Conservation (phyloP, 2,113 vertebrate species). For the Penelope pileata region DNA sequence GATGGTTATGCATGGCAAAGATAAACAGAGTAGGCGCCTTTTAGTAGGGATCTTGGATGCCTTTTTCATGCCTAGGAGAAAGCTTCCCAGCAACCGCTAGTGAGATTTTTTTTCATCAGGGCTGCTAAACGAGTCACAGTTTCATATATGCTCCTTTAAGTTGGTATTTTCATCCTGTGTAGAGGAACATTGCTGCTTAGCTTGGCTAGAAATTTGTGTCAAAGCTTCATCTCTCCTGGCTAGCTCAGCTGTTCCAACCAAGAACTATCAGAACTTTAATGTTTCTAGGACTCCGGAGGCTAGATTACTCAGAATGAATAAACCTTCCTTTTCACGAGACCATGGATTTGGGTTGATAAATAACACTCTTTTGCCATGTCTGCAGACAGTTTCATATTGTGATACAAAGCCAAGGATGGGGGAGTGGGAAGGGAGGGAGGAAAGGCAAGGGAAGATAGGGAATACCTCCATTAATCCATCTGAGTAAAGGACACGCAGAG, state of each 20-base stretch:
- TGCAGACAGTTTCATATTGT: neutral
- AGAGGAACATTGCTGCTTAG: neutral
- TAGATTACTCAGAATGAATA: neutral
- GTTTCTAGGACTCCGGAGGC: neutral
- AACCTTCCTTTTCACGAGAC: neutral
- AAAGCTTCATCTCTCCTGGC: conserved; percentile 26
- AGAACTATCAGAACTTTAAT: conserved; percentile 23
- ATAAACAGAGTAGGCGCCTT: neutral
- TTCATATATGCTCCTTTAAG: neutral
- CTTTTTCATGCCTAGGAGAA: neutral
- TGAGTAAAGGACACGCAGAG: neutral
- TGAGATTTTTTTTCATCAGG: neutral
- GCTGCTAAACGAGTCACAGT: neutral
- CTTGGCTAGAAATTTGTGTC: conserved; percentile 19
- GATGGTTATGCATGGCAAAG: neutral
- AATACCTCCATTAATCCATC: neutral
- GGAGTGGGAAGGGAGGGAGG: neutral
- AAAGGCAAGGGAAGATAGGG: neutral
- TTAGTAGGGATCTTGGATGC: neutral
- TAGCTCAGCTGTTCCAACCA: conserved; percentile 25
- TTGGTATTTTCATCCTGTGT: neutral
- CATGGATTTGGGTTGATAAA: neutral
- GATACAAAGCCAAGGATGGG: neutral
- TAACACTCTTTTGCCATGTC: neutral
- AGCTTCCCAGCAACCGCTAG: neutral